Conservation (phyloP, 2,797 vertebrate genomes). For the Neosilurus mollespiculum region DNA sequence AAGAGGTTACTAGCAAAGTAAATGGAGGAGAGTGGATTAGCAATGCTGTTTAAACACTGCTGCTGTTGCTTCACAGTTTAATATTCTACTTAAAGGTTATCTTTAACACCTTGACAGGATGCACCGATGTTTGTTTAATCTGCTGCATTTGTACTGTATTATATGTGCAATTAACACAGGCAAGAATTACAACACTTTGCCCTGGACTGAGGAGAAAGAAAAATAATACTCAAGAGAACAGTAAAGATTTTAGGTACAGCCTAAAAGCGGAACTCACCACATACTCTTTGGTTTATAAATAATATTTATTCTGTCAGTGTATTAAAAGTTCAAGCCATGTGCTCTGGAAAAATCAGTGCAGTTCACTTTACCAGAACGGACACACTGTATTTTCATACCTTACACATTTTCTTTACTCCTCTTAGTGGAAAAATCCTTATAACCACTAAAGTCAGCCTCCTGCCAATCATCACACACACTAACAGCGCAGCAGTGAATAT, state of each 20-base stretch:
- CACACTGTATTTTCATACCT: neutral
- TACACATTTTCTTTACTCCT: neutral
- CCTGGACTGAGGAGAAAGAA: too few species aligned
- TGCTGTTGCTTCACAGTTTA: neutral
- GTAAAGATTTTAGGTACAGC: too few species aligned
- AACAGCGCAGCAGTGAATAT: slow-evolving; percentile 18
- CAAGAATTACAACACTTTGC: neutral
- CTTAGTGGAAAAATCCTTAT: neutral
- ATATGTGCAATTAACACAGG: neutral
- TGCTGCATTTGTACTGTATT: neutral
- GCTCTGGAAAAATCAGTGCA: too few species aligned
- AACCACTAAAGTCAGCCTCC: neutral
- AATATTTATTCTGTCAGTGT: too few species aligned
- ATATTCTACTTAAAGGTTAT: neutral
- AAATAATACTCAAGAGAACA: too few species aligned
- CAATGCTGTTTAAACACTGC: neutral
- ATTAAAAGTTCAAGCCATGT: too few species aligned
- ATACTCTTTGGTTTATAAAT: too few species aligned
- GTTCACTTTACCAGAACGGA: neutral
- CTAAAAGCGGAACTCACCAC: too few species aligned
- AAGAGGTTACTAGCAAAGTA: neutral
- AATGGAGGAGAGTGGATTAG: slow-evolving; percentile 9
- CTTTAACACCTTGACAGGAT: too few species aligned
- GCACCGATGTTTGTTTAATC: neutral
- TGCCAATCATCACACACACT: slow-evolving; percentile 21